These are phyloP conservation scores for Laodelphax striatellus DNA, from an alignment of 1,140 invertebrate species.

Conservation along the genomic window DNA sequence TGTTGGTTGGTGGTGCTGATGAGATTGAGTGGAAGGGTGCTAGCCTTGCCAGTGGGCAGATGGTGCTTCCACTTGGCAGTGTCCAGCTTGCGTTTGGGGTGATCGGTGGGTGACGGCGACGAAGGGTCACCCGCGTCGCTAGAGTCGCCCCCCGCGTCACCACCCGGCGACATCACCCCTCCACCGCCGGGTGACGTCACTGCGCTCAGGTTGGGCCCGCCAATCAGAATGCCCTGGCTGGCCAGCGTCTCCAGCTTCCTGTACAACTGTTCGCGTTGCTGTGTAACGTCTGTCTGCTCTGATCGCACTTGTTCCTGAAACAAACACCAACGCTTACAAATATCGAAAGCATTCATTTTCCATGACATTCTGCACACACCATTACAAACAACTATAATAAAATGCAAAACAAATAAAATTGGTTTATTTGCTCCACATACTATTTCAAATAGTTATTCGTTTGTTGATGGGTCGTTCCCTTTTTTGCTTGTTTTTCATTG, in stretches of 20 bases:
- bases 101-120: conserved; percentile 21
- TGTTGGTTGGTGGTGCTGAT: conserved; percentile 75
- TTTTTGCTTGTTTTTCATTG: no score
- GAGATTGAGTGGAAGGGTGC: conserved; percentile 51
- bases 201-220: conserved; percentile 20
- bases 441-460: no score
- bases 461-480: no score
- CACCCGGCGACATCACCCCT: background rate
- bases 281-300: conserved; percentile 69
- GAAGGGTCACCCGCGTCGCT: background rate
- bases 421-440: no score
- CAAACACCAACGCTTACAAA: no score
- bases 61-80: conserved; percentile 24
- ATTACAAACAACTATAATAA: no score
- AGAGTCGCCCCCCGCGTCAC: background rate
- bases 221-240: conserved; percentile 49
- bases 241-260: conserved; percentile 66
- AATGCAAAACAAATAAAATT: no score
- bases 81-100: conserved; percentile 23
- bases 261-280: conserved; percentile 78
- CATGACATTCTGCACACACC: no score
- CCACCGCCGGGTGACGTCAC: conserved; percentile 20
- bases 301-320: conserved; percentile 49
- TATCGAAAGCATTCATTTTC: no score
- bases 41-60: conserved; percentile 18